phyloP scores from a whole-genome alignment of 2,113 vertebrate species.

The Chloebia gouldiae region DNA sequence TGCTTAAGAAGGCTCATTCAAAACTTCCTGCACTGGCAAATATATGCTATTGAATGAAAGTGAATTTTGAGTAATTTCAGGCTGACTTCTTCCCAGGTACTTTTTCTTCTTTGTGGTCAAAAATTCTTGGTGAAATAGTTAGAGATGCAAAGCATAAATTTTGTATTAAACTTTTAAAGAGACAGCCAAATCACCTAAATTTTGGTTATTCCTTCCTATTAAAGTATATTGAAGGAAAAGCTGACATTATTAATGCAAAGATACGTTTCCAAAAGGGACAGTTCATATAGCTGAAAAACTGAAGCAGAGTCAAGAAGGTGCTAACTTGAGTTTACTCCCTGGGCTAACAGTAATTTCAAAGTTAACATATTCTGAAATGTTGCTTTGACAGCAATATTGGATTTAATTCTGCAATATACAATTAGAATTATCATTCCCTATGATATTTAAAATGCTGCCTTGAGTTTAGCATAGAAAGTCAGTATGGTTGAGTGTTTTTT shows the following conservation, averaged over 20 bases:
- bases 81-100: not conserved
- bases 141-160: not conserved
- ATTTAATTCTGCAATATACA: slow-evolving; percentile 11
- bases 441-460: slow-evolving; percentile 18
- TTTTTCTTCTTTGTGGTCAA: not conserved
- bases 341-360: slow-evolving; percentile 22
- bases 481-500: not conserved
- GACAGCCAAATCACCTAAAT: not conserved
- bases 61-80: not conserved
- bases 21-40: not conserved
- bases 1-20: not conserved
- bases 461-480: not conserved
- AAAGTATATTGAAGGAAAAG: not conserved
- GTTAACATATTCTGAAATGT: not conserved
- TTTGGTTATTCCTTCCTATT: not conserved
- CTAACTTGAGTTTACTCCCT: not conserved
- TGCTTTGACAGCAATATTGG: slow-evolving; percentile 37
- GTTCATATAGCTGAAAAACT: not conserved
- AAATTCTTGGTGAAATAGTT: not conserved
- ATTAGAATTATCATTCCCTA: slow-evolving; percentile 31
- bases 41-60: not conserved
- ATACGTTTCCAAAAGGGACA: not conserved
- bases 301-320: not conserved
- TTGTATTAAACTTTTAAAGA: not conserved
- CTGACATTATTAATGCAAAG: not conserved